Conservation (phyloP, 2,113 vertebrate genomes). For the Leptobrachium ailaonicum region DNA sequence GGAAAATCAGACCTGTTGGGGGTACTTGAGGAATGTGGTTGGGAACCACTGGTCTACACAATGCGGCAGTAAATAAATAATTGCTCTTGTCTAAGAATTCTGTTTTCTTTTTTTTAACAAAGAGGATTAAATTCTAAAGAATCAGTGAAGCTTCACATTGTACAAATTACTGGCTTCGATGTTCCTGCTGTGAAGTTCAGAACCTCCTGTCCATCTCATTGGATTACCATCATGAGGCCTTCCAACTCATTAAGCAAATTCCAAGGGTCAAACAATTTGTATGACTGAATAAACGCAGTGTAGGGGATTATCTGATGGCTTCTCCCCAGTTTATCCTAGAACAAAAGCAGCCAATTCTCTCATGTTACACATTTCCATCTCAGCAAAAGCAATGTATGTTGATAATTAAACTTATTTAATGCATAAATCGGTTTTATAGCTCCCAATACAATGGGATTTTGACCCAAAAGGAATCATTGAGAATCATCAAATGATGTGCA, state of each 20-base stretch:
- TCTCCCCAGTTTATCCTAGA: not conserved
- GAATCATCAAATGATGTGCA: too few relatives aligned
- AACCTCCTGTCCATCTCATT: constrained; percentile 63
- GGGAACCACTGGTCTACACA: too few relatives aligned
- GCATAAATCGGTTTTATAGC: not conserved
- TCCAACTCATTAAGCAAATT: constrained; percentile 62
- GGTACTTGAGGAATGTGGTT: too few relatives aligned
- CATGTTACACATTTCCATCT: too few relatives aligned
- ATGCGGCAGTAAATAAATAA: too few relatives aligned
- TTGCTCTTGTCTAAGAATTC: not conserved
- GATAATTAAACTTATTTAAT: not conserved
- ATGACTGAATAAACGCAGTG: not conserved
- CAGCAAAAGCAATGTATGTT: too few relatives aligned
- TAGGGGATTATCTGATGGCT: not conserved
- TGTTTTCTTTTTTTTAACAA: constrained; percentile 20
- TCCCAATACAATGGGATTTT: not conserved
- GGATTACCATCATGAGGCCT: constrained; percentile 61
- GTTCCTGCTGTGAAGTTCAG: constrained; percentile 57
- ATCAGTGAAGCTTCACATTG: not conserved
- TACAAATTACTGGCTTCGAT: constrained; percentile 45
- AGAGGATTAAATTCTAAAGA: constrained; percentile 30
- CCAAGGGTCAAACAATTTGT: constrained; percentile 58
- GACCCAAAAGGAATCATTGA: too few relatives aligned
- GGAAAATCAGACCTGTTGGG: too few relatives aligned
- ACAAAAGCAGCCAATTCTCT: not conserved